These are phyloP conservation scores for Lepidochitona cinerea DNA, from an alignment of 2,888 invertebrate genomes.

Conservation along the genomic window DNA sequence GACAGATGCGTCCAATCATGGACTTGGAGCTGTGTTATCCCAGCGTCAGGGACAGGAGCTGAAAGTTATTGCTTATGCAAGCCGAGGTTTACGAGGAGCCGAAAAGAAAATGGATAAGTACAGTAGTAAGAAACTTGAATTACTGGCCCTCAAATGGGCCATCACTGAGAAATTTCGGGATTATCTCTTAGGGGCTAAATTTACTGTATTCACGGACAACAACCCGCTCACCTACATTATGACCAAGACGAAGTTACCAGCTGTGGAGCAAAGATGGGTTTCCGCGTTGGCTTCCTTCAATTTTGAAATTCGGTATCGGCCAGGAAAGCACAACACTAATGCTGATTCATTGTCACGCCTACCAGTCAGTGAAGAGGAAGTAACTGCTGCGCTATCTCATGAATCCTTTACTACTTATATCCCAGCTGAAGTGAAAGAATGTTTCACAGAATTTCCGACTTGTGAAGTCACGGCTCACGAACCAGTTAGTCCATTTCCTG, in stretches of 20 bases:
- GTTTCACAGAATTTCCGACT: no score
- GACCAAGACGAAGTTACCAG: not conserved
- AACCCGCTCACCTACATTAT: not conserved
- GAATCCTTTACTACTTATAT: not conserved
- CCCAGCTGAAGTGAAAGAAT: not conserved
- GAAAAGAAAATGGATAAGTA: constrained; percentile 11
- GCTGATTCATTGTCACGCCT: constrained; percentile 1
- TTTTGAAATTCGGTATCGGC: not conserved
- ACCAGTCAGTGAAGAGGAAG: no score
- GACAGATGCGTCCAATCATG: constrained; percentile 1
- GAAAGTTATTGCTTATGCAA: constrained; percentile 13
- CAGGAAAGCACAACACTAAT: not conserved
- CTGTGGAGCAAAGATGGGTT: not conserved
- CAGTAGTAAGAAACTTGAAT: constrained; percentile 21
- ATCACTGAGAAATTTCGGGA: no score
- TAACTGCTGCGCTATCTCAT: not conserved
- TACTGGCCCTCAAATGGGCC: constrained; percentile 19
- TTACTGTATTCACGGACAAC: constrained; percentile 8
- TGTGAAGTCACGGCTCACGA: not conserved
- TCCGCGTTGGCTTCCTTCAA: not conserved
- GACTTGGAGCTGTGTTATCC: constrained; percentile 7
- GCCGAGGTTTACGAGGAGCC: constrained; percentile 8
- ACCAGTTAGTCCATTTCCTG: not conserved
- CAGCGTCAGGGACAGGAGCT: constrained; percentile 3
- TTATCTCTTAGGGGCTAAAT: constrained; percentile 5